Conservation (phyloP, 2,797 vertebrate species). For the Anniella stebbinsi region DNA sequence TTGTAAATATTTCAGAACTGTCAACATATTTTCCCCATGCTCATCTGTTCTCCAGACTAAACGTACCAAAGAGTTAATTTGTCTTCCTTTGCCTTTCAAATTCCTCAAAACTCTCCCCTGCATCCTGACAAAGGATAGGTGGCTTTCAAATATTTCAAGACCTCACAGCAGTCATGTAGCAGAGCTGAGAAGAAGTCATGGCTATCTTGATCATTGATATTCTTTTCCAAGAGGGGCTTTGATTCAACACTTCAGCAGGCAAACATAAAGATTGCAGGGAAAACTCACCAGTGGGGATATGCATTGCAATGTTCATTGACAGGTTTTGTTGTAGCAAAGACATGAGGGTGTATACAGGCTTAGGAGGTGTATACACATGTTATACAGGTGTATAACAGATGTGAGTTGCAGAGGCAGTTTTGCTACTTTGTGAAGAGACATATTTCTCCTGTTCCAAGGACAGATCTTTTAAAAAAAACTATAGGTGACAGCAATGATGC, state of each 20-base stretch:
- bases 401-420: not conserved
- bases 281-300: not conserved
- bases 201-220: not conserved
- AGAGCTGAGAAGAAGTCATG: slow-evolving; percentile 1
- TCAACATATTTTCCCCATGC: slow-evolving; percentile 39
- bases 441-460: not conserved
- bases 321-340: not conserved
- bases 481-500: not conserved
- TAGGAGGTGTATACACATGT: not conserved
- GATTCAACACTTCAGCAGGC: not conserved
- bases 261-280: not conserved
- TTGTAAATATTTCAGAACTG: slow-evolving; percentile 42
- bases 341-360: too few relatives aligned
- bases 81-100: slow-evolving; percentile 10
- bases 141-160: not conserved
- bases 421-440: not conserved
- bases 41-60: slow-evolving; percentile 42
- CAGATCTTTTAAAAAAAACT: not conserved
- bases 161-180: not conserved
- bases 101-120: not conserved
- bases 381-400: too few relatives aligned
- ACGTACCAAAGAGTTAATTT: slow-evolving; percentile 10
- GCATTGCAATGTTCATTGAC: not conserved
- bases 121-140: not conserved
- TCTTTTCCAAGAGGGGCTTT: slow-evolving; percentile 1